Evolutionary conservation across 2,113 vertebrate genomes (phyloP), one percentile per base, ranked within the genome.

Genomic region (Mustelus asterias): DNA sequence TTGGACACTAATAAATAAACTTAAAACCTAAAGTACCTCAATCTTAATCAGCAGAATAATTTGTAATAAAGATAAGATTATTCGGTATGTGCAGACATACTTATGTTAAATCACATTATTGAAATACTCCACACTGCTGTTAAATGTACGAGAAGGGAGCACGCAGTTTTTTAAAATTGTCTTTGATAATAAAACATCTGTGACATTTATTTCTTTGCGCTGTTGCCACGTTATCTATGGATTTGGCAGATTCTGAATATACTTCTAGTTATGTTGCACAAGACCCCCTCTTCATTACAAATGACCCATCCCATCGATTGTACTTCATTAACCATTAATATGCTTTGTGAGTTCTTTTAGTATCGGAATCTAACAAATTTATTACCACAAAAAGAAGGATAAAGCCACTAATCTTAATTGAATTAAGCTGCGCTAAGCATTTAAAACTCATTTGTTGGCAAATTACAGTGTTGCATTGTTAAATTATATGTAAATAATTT

Each of bases 401-500:
- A 95, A 95, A 95, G 70, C 94, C 69, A 72, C 18, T 95, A 70
- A 54, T 72, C 69, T 48, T 95, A 95, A 95, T 95, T 95, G 67
- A 95, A 95, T 95, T 95, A 95, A 95, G 94, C 94, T 72, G 69
- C 13, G 69, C 94, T 72, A 26, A 95, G 26, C 94, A 76, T 54
- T 93, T 93, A 67, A 93, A 93, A 93, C 33, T n/a, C 60, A 93
- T 93, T 95, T 95, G 94, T 72, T 76, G 69, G 69, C 41, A 95
- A 72, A 95, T 70, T 95, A 72, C 54, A 95, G 26, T 54, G 72
- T 95, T 48, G 69, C 37, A 48, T 76, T 95, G 94, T 24, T 95
- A 95, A 95, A 95, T 95, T 95, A 69, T 95, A 54, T 72, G 67
- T 95, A 95, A 95, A 95, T 95, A 72, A 95, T 95, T 95, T 44